These are phyloP conservation scores for Nasonia vitripennis DNA, from an alignment of 1,140 invertebrate species.

Conservation along the genomic window DNA sequence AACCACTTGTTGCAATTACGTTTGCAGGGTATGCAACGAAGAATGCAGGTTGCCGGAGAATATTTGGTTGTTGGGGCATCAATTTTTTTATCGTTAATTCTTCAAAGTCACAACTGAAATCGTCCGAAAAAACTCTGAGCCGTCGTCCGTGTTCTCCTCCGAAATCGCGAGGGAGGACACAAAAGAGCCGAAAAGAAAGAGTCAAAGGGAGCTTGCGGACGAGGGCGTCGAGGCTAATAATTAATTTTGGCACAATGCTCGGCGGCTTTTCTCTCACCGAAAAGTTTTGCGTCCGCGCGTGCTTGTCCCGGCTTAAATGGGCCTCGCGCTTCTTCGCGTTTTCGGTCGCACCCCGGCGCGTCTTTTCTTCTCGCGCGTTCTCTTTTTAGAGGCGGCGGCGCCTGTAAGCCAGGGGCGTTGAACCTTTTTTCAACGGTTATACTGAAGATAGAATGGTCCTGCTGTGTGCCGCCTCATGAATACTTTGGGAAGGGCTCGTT, in stretches of 20 bases:
- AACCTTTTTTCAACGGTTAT: not conserved
- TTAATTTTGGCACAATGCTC: conserved; percentile 42
- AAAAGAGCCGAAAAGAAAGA: not conserved
- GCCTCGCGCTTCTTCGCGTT: not conserved
- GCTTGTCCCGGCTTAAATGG: conserved; percentile 7
- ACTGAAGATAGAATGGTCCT: too few species aligned
- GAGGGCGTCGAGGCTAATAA: conserved; percentile 37
- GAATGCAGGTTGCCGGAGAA: not conserved
- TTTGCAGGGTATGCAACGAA: not conserved
- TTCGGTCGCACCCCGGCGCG: not conserved
- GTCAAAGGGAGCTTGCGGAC: conserved; percentile 53
- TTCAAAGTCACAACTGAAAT: too few species aligned
- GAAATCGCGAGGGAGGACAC: not conserved
- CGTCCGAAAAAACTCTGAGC: not conserved
- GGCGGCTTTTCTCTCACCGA: conserved; percentile 22
- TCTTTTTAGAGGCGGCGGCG: not conserved
- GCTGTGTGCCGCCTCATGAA: not conserved
- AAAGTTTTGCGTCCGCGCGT: not conserved
- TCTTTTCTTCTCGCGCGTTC: conserved; percentile 2
- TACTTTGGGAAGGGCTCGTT: not conserved
- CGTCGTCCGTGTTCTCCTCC: too few species aligned
- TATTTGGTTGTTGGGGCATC: not conserved
- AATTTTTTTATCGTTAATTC: too few species aligned
- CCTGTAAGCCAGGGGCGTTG: not conserved
- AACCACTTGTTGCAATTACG: not conserved